phyloP scores from a whole-genome alignment of 2,797 vertebrate species.

The Poecilia gillii region DNA sequence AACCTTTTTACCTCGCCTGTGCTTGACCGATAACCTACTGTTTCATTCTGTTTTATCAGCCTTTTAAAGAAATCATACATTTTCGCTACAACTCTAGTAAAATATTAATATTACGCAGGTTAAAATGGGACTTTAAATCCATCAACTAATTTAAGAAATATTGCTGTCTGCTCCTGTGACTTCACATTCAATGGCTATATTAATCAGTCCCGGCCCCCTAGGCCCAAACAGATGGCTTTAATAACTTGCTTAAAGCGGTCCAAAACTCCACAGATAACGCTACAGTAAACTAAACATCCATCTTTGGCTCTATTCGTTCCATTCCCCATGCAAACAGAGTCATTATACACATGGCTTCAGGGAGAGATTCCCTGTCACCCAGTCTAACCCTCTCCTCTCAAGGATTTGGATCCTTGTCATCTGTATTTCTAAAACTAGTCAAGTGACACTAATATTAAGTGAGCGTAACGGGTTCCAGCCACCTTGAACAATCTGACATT shows the following conservation, averaged over 20 bases:
- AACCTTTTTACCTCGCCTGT: not conserved
- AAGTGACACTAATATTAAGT: constrained; percentile 69
- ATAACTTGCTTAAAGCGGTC: constrained; percentile 80
- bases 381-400: constrained; percentile 56
- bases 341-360: constrained; percentile 72
- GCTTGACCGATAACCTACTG: not conserved
- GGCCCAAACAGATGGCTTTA: constrained; percentile 80
- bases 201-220: constrained; percentile 79
- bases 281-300: constrained; percentile 75
- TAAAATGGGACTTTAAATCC: constrained; percentile 39
- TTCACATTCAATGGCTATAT: constrained; percentile 79
- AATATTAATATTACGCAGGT: constrained; percentile 21
- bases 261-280: constrained; percentile 76
- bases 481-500: constrained; percentile 62
- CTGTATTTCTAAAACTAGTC: constrained; percentile 67
- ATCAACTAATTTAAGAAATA: constrained; percentile 73
- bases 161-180: constrained; percentile 70
- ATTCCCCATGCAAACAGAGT: constrained; percentile 71
- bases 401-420: constrained; percentile 66
- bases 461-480: constrained; percentile 56
- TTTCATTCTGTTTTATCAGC: constrained; percentile 1
- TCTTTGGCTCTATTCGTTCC: constrained; percentile 72
- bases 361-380: constrained; percentile 67
- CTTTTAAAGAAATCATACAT: constrained; percentile 33
- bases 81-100: constrained; percentile 24